These are phyloP conservation scores for Cygnus atratus DNA, from an alignment of 2,113 vertebrate genomes.

Conservation along the genomic window DNA sequence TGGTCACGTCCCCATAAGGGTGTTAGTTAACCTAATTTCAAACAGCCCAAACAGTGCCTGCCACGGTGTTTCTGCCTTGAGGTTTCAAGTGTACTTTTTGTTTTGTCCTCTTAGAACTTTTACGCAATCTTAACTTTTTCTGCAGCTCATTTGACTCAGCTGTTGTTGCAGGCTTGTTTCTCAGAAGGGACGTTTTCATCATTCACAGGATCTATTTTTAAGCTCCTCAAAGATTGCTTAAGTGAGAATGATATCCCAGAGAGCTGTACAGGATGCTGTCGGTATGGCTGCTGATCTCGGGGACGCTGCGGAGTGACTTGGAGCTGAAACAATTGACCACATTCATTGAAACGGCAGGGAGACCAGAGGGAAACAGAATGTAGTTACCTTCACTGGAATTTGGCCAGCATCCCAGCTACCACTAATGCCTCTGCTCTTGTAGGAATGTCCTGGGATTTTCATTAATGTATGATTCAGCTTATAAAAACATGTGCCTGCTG, in stretches of 20 bases:
- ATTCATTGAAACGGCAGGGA: neutral
- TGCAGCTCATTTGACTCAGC: neutral
- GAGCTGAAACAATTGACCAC: conserved; percentile 4
- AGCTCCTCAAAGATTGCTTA: neutral
- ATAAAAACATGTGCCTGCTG: conserved; percentile 43
- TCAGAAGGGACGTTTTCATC: neutral
- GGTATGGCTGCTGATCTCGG: neutral
- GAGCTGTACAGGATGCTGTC: neutral
- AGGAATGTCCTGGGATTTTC: conserved; percentile 56
- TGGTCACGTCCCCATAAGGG: neutral
- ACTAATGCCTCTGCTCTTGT: conserved; percentile 30
- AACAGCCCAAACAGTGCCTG: neutral
- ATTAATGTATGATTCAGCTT: conserved; percentile 40
- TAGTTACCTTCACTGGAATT: conserved; percentile 44
- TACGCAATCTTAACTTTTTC: neutral
- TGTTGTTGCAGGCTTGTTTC: conserved; percentile 23
- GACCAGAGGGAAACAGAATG: neutral
- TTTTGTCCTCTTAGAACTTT: conserved; percentile 24
- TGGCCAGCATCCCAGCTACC: conserved; percentile 12
- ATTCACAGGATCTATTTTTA: conserved; percentile 31
- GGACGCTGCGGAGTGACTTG: accelerated
- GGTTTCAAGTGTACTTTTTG: neutral
- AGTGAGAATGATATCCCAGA: neutral
- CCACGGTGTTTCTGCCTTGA: neutral
- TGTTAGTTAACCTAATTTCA: neutral